Evolutionary conservation across 2,888 invertebrate species (phyloP).

Genomic region (Colletes collaris): DNA sequence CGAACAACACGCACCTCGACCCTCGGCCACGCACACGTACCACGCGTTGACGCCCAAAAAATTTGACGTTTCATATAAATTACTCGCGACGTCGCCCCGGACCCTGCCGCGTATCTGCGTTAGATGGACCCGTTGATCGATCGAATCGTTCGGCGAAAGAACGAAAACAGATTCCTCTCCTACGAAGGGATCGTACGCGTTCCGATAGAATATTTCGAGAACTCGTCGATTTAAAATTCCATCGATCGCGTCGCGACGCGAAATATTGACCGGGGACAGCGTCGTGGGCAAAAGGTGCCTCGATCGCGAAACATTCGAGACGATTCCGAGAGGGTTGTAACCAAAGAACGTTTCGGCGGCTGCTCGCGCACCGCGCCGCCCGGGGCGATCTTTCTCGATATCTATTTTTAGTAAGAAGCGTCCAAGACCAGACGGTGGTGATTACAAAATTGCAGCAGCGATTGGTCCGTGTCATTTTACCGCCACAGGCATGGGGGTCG

Average conservation of each 20-base stretch:
- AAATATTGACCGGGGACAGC: no score
- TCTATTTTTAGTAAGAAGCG: conserved; percentile 54
- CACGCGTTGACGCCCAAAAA: conserved; percentile 67
- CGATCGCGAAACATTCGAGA: neutral
- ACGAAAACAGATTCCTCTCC: no score
- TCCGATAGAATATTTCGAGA: no score
- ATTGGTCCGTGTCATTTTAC: conserved; percentile 55
- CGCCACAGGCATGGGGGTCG: conserved; percentile 27
- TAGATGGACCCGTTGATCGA: no score
- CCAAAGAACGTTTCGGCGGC: conserved; percentile 28
- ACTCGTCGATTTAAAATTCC: no score
- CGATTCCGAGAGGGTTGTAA: conserved; percentile 19
- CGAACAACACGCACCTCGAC: conserved; percentile 56
- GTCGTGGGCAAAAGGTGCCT: no score
- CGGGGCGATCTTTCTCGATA: conserved; percentile 38
- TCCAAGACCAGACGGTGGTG: conserved; percentile 50
- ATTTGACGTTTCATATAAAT: conserved; percentile 71
- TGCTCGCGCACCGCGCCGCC: conserved; percentile 1
- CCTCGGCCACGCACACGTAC: conserved; percentile 48
- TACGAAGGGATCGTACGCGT: no score
- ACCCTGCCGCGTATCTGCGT: no score
- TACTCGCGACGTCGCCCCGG: conserved; percentile 39
- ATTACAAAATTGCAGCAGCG: conserved; percentile 58
- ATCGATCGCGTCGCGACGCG: no score
- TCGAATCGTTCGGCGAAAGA: no score